Conservation (phyloP, 35 echinoderm and acorn worm species). For the Eucidaris tribuloides region DNA sequence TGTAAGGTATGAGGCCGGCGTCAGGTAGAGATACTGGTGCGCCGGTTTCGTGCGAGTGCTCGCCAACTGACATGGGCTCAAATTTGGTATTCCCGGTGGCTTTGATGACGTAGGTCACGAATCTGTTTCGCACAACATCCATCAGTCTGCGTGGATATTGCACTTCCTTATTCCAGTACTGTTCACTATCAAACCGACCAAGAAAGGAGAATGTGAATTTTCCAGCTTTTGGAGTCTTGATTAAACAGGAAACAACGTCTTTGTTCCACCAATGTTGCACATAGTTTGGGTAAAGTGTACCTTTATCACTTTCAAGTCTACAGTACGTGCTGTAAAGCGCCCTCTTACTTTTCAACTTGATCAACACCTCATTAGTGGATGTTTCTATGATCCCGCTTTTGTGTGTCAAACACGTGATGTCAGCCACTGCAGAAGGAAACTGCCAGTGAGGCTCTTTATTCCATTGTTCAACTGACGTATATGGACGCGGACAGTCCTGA, state of each 20-base stretch:
- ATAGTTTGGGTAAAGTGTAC: not conserved
- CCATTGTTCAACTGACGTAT: not conserved
- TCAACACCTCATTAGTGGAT: not conserved
- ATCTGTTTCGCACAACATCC: not conserved
- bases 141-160: not conserved
- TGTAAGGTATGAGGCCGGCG: not conserved
- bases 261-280: slow-evolving; percentile 5
- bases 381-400: not conserved
- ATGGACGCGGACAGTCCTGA: not conserved
- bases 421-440: not conserved
- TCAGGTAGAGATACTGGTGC: not conserved
- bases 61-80: not conserved
- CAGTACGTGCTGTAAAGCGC: slow-evolving; percentile 7
- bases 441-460: not conserved
- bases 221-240: not conserved
- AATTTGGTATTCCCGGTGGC: not conserved
- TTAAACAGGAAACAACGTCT: not conserved
- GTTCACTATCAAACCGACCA: not conserved
- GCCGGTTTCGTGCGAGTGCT: not conserved
- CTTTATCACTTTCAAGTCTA: not conserved
- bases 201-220: not conserved
- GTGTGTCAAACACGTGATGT: not conserved
- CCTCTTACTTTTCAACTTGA: slow-evolving; percentile 8
- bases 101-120: slow-evolving; percentile 1
- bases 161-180: not conserved